Base-by-base conservation (phyloP, 2,797 vertebrate genomes). In the Heteromormyrus szaboi region DNA sequence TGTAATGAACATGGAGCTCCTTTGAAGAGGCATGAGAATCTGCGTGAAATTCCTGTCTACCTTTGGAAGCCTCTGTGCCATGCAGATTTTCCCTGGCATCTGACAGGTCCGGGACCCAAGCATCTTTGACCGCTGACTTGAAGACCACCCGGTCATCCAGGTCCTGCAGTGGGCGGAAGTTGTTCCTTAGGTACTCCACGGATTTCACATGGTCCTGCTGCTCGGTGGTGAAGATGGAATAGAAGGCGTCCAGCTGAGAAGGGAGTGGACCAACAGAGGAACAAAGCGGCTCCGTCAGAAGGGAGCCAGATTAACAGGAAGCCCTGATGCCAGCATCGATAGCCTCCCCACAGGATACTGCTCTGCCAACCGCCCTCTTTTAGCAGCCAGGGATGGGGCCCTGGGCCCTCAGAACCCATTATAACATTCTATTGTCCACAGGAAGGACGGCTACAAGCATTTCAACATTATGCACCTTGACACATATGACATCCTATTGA, bases 151-250 rank as follows among this genome's bases (percentile, higher is more conserved):
- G 96, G 93, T 95, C 95, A 90, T 98, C 97, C 90, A 99, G 94
- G 0, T 8, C 94, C 94, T 99, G 98, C 91, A 96, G 96, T 2
- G 98, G 98, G 72, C 98, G 95, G 92, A 99, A 99, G 95, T 99
- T 99, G 91, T 98, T 99, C 92, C 98, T 96, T 92, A 99, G 95
- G 92, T 99, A 99, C 90, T 99, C 98, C 93, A 99, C 97, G 0
- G 98, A 99, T 92, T 99, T 99, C 76, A 99, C 98, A 0, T 99
- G 98, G 93, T 99, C 98, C 93, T 99, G 98, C 94, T 99, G 98
- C 92, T 99, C 98, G 0, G 98, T 99, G 92, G 98, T 99, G 94
- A 99, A 99, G 95, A 99, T 99, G 29, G 98, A 99, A 93, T 99
- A 99, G 94, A 99, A 99, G 0, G 98, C 97, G 91, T 99, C 98